Conservation (phyloP, 1,140 invertebrate species). For the Chrysoperla carnea region DNA sequence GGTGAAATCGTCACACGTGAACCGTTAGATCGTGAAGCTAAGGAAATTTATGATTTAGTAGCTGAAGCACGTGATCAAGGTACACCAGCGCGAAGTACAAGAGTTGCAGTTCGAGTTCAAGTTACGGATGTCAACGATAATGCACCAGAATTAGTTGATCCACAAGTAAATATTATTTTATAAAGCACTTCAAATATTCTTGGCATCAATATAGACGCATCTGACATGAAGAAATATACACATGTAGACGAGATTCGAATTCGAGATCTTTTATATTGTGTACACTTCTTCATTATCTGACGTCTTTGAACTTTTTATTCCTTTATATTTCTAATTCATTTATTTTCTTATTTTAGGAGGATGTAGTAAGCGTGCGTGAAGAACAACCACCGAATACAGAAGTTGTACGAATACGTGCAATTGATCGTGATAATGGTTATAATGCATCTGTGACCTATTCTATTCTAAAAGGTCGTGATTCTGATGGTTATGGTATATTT, state of each 20-base stretch:
- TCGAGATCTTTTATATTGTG: no score
- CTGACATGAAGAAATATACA: no score
- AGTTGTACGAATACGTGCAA: slow-evolving; percentile 65
- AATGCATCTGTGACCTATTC: slow-evolving; percentile 81
- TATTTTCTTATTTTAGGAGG: slow-evolving; percentile 26
- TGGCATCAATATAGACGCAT: no score
- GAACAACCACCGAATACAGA: slow-evolving; percentile 57
- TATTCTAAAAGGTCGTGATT: slow-evolving; percentile 51
- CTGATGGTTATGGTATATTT: slow-evolving; percentile 57
- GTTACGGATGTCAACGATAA: slow-evolving; percentile 84
- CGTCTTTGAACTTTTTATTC: no score
- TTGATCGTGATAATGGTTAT: slow-evolving; percentile 70
- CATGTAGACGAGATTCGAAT: no score
- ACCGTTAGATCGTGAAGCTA: slow-evolving; percentile 66
- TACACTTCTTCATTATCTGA: no score
- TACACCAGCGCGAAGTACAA: slow-evolving; percentile 46
- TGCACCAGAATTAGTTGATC: slow-evolving; percentile 71
- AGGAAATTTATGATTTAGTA: slow-evolving; percentile 58
- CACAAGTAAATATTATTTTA: slow-evolving; percentile 24
- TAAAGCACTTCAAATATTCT: no score
- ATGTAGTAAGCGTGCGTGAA: slow-evolving; percentile 72
- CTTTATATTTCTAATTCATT: no score
- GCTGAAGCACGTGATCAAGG: slow-evolving; percentile 78
- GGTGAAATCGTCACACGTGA: slow-evolving; percentile 71
- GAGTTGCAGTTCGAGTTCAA: slow-evolving; percentile 53